phyloP scores from a whole-genome alignment of 2,888 invertebrate genomes.

The Tachystola acroxantha region DNA sequence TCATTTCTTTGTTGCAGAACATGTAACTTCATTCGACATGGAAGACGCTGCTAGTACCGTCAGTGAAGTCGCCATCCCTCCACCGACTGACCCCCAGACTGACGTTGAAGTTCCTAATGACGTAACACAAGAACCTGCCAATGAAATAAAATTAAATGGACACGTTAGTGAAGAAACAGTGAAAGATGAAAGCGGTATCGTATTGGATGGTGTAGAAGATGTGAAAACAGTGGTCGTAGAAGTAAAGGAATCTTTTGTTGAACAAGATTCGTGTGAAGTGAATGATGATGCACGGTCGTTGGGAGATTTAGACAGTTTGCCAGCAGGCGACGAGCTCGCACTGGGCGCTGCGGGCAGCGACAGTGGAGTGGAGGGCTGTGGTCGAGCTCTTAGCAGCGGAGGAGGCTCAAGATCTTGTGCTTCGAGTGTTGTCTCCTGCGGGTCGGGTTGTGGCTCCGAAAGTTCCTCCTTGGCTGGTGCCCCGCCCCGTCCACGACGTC shows the following conservation, averaged over 20 bases:
- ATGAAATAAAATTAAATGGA: conserved; percentile 15
- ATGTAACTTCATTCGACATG: conserved; percentile 66
- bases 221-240: conserved; percentile 26
- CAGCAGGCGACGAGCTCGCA: conserved; percentile 59
- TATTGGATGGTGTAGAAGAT: conserved; percentile 34
- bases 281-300: conserved; percentile 64
- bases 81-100: conserved; percentile 31
- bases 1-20: conserved; percentile 62
- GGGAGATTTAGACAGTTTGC: conserved; percentile 62
- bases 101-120: conserved; percentile 29
- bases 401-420: conserved; percentile 85
- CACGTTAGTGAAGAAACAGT: conserved; percentile 18
- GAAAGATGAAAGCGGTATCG: conserved; percentile 45
- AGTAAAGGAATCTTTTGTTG: conserved; percentile 43
- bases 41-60: conserved; percentile 44
- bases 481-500: conserved; percentile 67
- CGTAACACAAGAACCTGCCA: conserved; percentile 27
- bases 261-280: conserved; percentile 49
- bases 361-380: conserved; percentile 87
- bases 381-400: conserved; percentile 83
- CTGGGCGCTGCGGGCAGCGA: conserved; percentile 84
- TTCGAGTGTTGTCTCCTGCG: conserved; percentile 87
- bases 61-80: conserved; percentile 31
- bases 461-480: conserved; percentile 83
- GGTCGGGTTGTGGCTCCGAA: conserved; percentile 88